Base-by-base conservation (phyloP, 2,113 vertebrate genomes). In the Platanista minor region DNA sequence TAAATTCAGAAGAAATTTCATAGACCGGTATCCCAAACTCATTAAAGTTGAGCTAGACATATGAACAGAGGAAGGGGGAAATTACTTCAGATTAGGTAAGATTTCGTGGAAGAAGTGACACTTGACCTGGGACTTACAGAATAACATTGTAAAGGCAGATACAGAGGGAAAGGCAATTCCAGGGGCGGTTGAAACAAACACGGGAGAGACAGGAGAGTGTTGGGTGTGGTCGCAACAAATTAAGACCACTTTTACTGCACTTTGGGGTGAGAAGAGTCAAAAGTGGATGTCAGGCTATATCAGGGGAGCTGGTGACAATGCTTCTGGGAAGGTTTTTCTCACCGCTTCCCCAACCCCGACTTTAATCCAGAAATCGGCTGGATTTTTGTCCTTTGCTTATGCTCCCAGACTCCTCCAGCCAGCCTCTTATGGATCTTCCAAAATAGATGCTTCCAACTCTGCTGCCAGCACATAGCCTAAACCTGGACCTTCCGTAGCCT, bases 1-100 rank as follows among this genome's bases (percentile, higher is more conserved):
- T 90, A 80, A 86, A 61, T 80, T 90, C 75, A 41, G 3, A 36
- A 84, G 33, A 15, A 87, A 62, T 72, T 89, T 41, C 17, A 67
- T 69, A 71, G 59, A 18, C 80, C 8, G 49, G 6, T 52, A 21
- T 41, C 64, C 62, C 31, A 85, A 85, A 67, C 23, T 85, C 36
- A 46, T 89, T 46, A 82, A 85, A 64, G 21, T 23, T 31, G 31
- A 92, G 12, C 12, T 39, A n/a, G 11, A 36, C 1, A 13, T 52
- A 77, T 69, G 31, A 87, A 46, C 23, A 57, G 10, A 80, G 17
- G 71, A 72, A 81, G 46, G 36, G 52, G 83, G 21, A 77, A 54
- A 89, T 41, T 6, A 33, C 43, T 87, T 93, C 72, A 59, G 27
- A 46, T 4, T 59, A 57, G 6, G 7, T 36, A 17, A 54, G 18